Conservation (phyloP, 2,113 vertebrate genomes). For the Melanocharis versteri region DNA sequence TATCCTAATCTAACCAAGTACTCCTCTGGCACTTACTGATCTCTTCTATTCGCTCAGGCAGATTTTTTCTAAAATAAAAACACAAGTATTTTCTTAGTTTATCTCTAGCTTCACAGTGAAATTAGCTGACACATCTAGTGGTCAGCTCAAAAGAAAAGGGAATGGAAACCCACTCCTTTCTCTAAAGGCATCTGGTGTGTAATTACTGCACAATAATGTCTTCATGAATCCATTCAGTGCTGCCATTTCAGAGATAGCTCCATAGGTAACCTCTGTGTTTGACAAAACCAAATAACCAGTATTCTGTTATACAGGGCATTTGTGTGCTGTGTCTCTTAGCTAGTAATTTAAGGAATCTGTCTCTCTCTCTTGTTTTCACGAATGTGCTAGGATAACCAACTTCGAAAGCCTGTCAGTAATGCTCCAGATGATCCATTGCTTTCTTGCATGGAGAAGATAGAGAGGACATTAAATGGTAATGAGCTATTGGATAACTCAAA, state of each 20-base stretch:
- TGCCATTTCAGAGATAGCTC: neutral
- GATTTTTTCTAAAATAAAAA: neutral
- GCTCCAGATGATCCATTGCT: constrained; percentile 49
- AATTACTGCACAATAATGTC: neutral
- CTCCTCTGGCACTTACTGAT: neutral
- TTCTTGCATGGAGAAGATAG: constrained; percentile 76
- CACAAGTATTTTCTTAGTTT: neutral
- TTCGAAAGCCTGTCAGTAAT: neutral
- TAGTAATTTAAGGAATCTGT: neutral
- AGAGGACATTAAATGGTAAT: constrained; percentile 77
- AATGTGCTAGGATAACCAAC: constrained; percentile 39
- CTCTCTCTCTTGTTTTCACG: neutral
- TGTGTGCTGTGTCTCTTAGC: neutral
- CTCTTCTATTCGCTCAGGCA: neutral
- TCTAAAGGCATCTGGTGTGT: neutral
- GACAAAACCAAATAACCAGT: neutral
- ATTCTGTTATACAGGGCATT: neutral
- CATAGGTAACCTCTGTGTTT: neutral
- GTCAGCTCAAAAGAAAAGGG: neutral
- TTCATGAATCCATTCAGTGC: neutral
- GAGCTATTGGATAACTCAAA: neutral
- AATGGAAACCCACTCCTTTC: neutral
- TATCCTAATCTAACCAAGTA: neutral
- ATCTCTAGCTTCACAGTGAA: neutral
- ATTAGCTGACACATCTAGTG: neutral